These are phyloP conservation scores for Agelas oroides DNA, from an alignment of 37 sponge, comb jelly and placozoan genomes.

Conservation along the genomic window DNA sequence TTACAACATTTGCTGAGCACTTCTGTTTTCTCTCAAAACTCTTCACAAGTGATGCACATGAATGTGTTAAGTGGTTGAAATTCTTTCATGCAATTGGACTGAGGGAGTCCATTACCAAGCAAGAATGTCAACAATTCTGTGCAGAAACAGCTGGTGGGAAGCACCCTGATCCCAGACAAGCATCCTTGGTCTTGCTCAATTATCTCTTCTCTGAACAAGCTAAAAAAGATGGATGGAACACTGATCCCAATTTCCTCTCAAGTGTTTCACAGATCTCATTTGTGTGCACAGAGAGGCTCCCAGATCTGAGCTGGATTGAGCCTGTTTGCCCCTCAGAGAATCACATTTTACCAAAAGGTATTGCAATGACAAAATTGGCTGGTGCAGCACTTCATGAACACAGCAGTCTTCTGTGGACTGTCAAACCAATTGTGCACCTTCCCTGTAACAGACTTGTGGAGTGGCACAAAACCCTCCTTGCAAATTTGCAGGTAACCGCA, in stretches of 20 bases:
- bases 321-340: not conserved
- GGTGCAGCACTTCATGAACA: not conserved
- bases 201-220: constrained; percentile 34
- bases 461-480: no score
- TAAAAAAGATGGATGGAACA: constrained; percentile 4
- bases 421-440: constrained; percentile 42
- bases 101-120: not conserved
- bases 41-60: not conserved
- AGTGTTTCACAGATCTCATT: constrained; percentile 40
- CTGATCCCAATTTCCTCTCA: not conserved
- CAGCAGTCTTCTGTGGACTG: constrained; percentile 51
- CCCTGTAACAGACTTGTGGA: constrained; percentile 9
- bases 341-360: not conserved
- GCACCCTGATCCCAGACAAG: not conserved
- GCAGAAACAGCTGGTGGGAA: not conserved
- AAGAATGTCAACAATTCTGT: constrained; percentile 38
- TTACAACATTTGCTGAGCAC: constrained; percentile 18
- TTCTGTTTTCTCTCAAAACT: constrained; percentile 26
- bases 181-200: constrained; percentile 34
- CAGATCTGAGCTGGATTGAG: constrained; percentile 38
- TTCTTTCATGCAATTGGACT: constrained; percentile 50
- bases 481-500: not conserved
- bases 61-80: constrained; percentile 18
- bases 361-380: not conserved
- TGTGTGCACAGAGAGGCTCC: constrained; percentile 7